phyloP scores from a whole-genome alignment of 2,113 vertebrate species.

The Toxostoma redivivum region DNA sequence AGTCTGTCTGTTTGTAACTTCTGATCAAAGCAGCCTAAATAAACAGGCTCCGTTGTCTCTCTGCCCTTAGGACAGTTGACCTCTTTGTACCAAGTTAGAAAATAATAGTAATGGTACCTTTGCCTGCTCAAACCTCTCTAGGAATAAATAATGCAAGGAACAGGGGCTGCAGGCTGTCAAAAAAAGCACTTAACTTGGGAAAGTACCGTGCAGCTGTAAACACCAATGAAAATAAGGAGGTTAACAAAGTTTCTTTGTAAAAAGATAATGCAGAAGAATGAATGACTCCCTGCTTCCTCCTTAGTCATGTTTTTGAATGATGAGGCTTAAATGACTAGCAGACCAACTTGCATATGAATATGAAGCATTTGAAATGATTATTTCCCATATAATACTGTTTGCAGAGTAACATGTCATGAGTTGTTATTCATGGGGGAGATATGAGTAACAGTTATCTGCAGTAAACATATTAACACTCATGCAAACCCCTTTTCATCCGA shows the following conservation, averaged over 20 bases:
- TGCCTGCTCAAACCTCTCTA: background rate
- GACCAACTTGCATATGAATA: constrained; percentile 40
- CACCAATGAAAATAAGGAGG: background rate
- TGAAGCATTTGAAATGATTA: constrained; percentile 29
- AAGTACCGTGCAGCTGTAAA: background rate
- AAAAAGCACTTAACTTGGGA: background rate
- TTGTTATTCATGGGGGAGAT: background rate
- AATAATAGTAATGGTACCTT: background rate
- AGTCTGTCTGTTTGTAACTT: background rate
- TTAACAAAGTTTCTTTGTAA: background rate
- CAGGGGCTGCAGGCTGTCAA: background rate
- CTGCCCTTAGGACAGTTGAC: background rate
- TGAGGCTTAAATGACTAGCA: background rate
- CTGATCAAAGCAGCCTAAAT: background rate
- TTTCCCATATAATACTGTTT: background rate
- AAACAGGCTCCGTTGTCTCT: background rate
- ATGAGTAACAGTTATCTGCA: background rate
- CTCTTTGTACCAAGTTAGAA: background rate
- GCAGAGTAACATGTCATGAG: background rate
- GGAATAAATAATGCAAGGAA: background rate
- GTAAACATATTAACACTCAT: constrained; percentile 1
- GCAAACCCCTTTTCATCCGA: background rate
- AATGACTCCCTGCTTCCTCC: background rate
- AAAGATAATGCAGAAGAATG: background rate
- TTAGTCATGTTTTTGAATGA: background rate